A percentile compares a stretch with the other conserved stretches of the same genome.
These are phyloP conservation scores for Pontoporia blainvillei DNA, from an alignment of 2,113 vertebrate species.

Conservation along the genomic window DNA sequence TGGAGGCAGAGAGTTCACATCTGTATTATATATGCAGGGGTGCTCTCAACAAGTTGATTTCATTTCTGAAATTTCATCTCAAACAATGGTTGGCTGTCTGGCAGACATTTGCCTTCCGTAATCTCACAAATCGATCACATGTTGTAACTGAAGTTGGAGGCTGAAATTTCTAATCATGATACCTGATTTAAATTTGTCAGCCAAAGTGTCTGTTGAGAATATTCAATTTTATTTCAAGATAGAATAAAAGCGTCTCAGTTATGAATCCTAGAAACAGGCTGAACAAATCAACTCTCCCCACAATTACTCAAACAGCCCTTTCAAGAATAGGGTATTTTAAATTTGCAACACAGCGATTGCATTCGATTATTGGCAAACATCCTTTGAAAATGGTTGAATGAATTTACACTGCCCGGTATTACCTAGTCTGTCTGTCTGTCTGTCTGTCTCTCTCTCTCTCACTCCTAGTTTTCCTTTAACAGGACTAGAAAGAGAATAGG, in stretches of 20 bases:
- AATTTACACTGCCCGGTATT: not conserved
- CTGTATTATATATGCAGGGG: not conserved
- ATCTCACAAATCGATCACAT: not conserved
- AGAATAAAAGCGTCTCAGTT: conserved; percentile 19
- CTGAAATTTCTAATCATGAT: conserved; percentile 49
- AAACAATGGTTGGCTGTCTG: not conserved
- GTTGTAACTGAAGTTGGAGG: conserved; percentile 24
- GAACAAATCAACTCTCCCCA: conserved; percentile 15
- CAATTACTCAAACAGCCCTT: not conserved
- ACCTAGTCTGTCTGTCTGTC: not conserved
- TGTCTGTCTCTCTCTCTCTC: not conserved
- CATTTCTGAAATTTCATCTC: conserved; percentile 39
- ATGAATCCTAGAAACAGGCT: conserved; percentile 3
- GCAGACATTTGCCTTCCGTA: conserved; percentile 13
- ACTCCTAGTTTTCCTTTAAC: not conserved
- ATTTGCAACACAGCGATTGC: not conserved
- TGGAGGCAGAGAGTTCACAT: not conserved
- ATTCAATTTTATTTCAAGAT: conserved; percentile 28
- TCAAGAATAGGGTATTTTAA: not conserved
- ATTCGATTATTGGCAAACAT: conserved; percentile 6
- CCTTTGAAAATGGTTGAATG: conserved; percentile 35
- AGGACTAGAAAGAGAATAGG: not conserved
- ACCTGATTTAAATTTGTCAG: conserved; percentile 5
- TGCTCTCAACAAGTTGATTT: conserved; percentile 20
- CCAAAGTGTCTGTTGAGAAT: conserved; percentile 22